Base-by-base conservation (phyloP, 2,888 invertebrate genomes). In the Diadromus collaris region DNA sequence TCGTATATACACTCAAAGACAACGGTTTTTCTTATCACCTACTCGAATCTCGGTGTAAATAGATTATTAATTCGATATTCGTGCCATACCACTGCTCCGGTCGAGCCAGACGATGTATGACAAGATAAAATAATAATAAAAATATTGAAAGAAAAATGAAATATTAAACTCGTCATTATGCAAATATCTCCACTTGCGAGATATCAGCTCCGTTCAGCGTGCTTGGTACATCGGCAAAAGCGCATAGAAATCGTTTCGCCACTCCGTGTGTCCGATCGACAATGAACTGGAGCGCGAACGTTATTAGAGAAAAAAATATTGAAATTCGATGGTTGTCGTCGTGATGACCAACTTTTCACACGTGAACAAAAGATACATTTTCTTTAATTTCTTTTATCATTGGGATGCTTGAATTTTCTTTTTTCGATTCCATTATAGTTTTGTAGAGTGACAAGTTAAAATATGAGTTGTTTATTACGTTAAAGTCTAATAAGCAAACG, bases 41-140 rank as follows among this genome's bases (percentile, higher is more conserved):
- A 63, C 74, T 78, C 71, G 70, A 60, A 78, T 76, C 75, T 69
- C 69, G 79, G 68, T 63, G 58, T 68, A 69, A 72, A 81, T 81
- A 72, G 65, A 67, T 78, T 80, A 76, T 80, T 80, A 64, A 69
- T 68, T 80, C 71, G 64, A 68, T 80, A 78, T 72, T 76, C 76
- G 76, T 80, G 75, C 72, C 80, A 65, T 70, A 73, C 76, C 76
- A 80, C 76, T 78, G 80, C 81, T 73, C 79, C 54, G 75, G 76
- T 78, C 69, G 73, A 80, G 67, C 71, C 69, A 41, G 27, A 65
- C 63, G n/a, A 60, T 44, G 48, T 34, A 29, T n/a, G 60, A 10
- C 38, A 69, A 27, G 34, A 64, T 21, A 13, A 16, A 51, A 29
- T 19, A 6, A 61, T 19, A 27, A 51, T 46, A 61, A 67, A 13